Conservation (phyloP, 2,888 invertebrate species). For the Tribolium freemani region DNA sequence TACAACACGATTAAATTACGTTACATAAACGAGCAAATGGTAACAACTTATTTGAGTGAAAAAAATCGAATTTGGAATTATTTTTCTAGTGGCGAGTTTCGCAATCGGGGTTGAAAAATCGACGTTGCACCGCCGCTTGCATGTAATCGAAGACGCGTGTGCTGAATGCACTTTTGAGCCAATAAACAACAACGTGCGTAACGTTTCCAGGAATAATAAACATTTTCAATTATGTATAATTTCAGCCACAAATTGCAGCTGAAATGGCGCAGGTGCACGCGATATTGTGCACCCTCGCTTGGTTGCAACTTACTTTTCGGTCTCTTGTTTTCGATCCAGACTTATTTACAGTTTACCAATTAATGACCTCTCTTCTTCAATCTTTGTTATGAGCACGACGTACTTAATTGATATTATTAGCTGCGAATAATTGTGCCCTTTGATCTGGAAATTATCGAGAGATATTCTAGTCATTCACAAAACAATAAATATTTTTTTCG, state of each 20-base stretch:
- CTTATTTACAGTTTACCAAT: slow-evolving; percentile 35
- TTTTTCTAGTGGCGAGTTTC: too few relatives aligned
- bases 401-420: slow-evolving; percentile 42
- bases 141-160: slow-evolving; percentile 34
- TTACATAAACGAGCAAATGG: background rate
- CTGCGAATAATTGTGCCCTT: slow-evolving; percentile 42
- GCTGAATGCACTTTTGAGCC: slow-evolving; percentile 33
- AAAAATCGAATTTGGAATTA: too few relatives aligned
- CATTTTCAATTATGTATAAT: slow-evolving; percentile 55
- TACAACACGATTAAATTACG: background rate
- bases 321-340: background rate
- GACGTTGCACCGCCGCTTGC: background rate
- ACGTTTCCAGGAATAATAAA: slow-evolving; percentile 53
- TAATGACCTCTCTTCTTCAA: slow-evolving; percentile 42
- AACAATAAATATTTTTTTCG: slow-evolving; percentile 33
- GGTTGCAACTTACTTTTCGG: background rate
- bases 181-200: slow-evolving; percentile 41
- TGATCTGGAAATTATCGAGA: slow-evolving; percentile 31
- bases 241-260: slow-evolving; percentile 50
- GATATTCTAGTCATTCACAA: slow-evolving; percentile 32
- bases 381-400: slow-evolving; percentile 34
- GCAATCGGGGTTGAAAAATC: too few relatives aligned
- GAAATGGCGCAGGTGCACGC: slow-evolving; percentile 48
- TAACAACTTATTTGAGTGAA: too few relatives aligned
- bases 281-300: slow-evolving; percentile 34